These are phyloP conservation scores for Motacilla tschutschensis DNA, from an alignment of 2,113 vertebrate genomes.

Conservation along the genomic window DNA sequence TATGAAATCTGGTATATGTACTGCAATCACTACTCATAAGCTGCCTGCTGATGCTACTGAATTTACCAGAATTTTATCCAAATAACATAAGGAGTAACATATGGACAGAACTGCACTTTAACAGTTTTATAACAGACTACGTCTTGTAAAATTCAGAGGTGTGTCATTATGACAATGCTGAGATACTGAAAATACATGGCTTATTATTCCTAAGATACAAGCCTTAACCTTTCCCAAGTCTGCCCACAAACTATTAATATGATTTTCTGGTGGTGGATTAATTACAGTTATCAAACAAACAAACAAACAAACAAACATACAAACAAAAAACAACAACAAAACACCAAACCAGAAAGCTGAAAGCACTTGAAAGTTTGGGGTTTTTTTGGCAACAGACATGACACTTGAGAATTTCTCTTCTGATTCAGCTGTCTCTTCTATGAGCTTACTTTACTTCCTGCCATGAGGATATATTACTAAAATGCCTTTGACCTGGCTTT, in stretches of 20 bases:
- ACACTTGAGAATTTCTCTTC: neutral
- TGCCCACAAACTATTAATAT: neutral
- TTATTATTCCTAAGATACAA: neutral
- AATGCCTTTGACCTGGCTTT: neutral
- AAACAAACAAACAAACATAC: neutral
- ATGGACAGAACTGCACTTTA: neutral
- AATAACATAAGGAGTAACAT: slow-evolving; percentile 6
- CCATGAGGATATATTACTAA: neutral
- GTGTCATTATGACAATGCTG: neutral
- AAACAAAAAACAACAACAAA: neutral
- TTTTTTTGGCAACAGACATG: neutral
- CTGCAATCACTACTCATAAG: neutral
- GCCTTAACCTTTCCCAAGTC: neutral
- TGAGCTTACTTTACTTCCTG: neutral
- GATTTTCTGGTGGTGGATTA: neutral
- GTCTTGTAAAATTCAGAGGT: neutral
- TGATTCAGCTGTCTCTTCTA: neutral
- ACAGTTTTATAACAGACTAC: neutral
- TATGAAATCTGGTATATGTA: neutral
- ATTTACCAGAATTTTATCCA: neutral
- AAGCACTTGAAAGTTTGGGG: neutral
- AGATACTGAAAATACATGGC: neutral
- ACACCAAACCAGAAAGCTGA: neutral
- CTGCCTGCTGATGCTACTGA: neutral
- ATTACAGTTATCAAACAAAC: neutral